Conservation (phyloP, 2,888 invertebrate species). For the Volucella inflata region DNA sequence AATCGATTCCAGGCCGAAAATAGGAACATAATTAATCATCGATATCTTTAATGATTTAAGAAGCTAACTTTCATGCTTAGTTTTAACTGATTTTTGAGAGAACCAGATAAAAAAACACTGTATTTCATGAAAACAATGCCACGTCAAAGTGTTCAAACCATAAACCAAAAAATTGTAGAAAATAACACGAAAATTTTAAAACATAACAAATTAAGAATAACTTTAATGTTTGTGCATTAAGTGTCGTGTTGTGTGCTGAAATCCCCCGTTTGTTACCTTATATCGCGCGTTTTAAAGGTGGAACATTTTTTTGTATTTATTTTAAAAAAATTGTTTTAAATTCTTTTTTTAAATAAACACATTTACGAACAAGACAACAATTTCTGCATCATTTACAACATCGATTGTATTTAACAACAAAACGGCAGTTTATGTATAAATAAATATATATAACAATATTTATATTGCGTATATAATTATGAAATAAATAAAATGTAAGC, state of each 20-base stretch:
- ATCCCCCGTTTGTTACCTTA: conserved; percentile 66
- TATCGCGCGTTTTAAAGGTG: conserved; percentile 51
- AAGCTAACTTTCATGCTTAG: no score
- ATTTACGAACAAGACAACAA: conserved; percentile 60
- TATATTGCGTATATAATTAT: conserved; percentile 24
- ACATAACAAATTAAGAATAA: neutral
- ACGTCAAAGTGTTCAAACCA: neutral
- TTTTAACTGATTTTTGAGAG: neutral
- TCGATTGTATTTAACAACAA: conserved; percentile 45
- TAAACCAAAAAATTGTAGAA: neutral
- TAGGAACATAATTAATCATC: no score
- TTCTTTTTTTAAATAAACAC: conserved; percentile 29
- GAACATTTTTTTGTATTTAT: conserved; percentile 7
- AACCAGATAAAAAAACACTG: neutral
- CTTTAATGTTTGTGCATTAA: conserved; percentile 44
- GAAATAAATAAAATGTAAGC: conserved; percentile 27
- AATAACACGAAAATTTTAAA: conserved; percentile 11
- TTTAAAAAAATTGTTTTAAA: conserved; percentile 1
- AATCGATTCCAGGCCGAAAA: no score
- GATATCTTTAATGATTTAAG: no score
- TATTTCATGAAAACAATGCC: conserved; percentile 32
- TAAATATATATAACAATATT: conserved; percentile 15
- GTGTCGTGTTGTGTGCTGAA: conserved; percentile 72
- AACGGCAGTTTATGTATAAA: conserved; percentile 34
- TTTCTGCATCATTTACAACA: conserved; percentile 61